These are phyloP conservation scores for Conopomorpha cramerella DNA, from an alignment of 1,140 invertebrate genomes.

Conservation along the genomic window DNA sequence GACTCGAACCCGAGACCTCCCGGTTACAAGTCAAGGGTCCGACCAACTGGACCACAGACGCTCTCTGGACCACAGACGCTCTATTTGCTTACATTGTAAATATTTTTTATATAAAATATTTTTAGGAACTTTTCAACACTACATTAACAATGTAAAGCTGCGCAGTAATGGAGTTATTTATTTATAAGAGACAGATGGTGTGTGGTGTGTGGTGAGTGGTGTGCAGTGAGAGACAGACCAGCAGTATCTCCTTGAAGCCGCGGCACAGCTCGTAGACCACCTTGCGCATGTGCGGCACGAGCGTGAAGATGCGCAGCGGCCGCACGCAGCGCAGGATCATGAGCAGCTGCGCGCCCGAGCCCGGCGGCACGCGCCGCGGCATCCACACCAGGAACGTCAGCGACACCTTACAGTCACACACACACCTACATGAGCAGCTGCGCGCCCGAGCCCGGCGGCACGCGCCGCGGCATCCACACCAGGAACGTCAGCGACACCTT, in stretches of 20 bases:
- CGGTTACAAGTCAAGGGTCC: too few relatives aligned
- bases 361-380: slow-evolving; percentile 88
- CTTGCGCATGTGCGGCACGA: slow-evolving; percentile 99
- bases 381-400: slow-evolving; percentile 96
- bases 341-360: slow-evolving; percentile 90
- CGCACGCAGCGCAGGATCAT: slow-evolving; percentile 97
- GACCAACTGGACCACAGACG: too few relatives aligned
- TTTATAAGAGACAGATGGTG: slow-evolving; percentile 1
- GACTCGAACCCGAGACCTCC: too few relatives aligned
- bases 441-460: slow-evolving; percentile 89
- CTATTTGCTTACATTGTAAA: too few relatives aligned
- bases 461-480: slow-evolving; percentile 93
- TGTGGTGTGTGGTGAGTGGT: too few relatives aligned
- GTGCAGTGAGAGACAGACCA: too few relatives aligned
- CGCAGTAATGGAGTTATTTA: slow-evolving; percentile 1
- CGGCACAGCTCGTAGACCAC: slow-evolving; percentile 98
- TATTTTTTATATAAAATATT: too few relatives aligned
- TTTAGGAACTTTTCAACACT: too few relatives aligned
- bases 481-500: slow-evolving; percentile 93
- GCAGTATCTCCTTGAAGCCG: slow-evolving; percentile 98
- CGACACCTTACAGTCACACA: slow-evolving; percentile 70
- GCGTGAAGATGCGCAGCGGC: slow-evolving; percentile 94
- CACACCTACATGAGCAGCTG: slow-evolving; percentile 31
- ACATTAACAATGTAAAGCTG: not conserved
- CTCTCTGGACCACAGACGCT: too few relatives aligned